Percentiles rank a stretch among this genome's conserved stretches.
Conservation (phyloP, 2,888 invertebrate species). For the Macrophya annulata region DNA sequence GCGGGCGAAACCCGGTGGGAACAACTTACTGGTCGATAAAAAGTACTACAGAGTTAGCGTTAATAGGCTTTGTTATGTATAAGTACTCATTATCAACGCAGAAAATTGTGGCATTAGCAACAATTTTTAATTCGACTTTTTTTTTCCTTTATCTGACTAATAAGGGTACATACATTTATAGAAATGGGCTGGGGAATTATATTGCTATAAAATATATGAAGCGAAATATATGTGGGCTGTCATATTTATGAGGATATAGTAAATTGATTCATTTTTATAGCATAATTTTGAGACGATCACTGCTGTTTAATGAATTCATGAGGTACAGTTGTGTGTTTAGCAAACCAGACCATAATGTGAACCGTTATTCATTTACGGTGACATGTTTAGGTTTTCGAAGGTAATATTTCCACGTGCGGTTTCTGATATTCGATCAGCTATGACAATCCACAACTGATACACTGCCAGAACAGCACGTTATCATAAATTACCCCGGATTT, state of each 20-base stretch:
- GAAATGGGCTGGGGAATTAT: neutral
- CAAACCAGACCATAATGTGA: conserved; percentile 19
- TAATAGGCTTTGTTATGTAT: conserved; percentile 34
- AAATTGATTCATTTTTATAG: conserved; percentile 1
- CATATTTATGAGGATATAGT: neutral
- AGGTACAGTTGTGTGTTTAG: neutral
- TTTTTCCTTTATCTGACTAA: neutral
- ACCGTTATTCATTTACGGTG: conserved; percentile 2
- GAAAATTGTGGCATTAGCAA: neutral
- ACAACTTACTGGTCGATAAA: conserved; percentile 51
- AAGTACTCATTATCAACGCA: conserved; percentile 3
- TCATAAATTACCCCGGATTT: conserved; percentile 25
- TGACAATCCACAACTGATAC: conserved; percentile 11
- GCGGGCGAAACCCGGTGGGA: conserved; percentile 40
- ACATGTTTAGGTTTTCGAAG: neutral
- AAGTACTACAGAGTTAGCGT: conserved; percentile 38
- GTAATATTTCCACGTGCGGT: neutral
- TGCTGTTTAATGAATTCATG: neutral
- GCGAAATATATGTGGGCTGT: conserved; percentile 2
- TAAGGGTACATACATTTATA: neutral
- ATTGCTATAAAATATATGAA: neutral
- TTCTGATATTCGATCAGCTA: conserved; percentile 32
- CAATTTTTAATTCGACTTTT: neutral
- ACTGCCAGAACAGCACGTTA: neutral
- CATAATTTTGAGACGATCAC: neutral